phyloP scores from a whole-genome alignment of 2,888 invertebrate species.

The Ichneumoninae sp. region DNA sequence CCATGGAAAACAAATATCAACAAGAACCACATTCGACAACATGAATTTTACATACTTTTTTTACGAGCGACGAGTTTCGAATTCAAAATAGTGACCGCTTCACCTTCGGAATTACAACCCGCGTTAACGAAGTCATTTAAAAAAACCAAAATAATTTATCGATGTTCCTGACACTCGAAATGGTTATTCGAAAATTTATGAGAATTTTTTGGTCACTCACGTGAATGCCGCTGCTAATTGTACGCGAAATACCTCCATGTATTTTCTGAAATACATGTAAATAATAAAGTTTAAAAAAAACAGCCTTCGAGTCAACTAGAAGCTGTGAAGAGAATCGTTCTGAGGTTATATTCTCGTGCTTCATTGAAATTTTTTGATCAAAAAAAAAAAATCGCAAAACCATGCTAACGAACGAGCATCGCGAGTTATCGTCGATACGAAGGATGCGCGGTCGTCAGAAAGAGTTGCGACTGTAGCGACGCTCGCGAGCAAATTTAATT shows the following conservation, averaged over 20 bases:
- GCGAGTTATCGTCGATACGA: background rate
- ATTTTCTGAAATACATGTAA: background rate
- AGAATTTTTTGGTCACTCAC: too few species aligned
- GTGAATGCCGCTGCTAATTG: too few species aligned
- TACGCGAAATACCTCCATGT: too few species aligned
- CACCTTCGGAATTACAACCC: background rate
- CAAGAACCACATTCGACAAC: background rate
- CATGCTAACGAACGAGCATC: background rate
- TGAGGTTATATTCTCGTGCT: background rate
- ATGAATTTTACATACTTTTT: background rate
- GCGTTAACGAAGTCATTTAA: background rate
- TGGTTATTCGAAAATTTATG: background rate
- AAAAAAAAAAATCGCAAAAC: background rate
- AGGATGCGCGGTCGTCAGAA: background rate
- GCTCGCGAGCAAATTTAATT: slow-evolving; percentile 32
- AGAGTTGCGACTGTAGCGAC: background rate
- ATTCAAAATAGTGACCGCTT: background rate
- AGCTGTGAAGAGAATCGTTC: background rate
- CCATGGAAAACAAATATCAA: background rate
- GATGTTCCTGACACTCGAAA: background rate
- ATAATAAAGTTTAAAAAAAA: background rate
- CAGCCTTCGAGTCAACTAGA: background rate
- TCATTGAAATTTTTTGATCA: background rate
- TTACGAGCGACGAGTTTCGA: background rate
- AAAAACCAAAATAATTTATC: background rate